These are phyloP conservation scores for Scalopus aquaticus DNA, from an alignment of 2,113 vertebrate species.

Conservation along the genomic window DNA sequence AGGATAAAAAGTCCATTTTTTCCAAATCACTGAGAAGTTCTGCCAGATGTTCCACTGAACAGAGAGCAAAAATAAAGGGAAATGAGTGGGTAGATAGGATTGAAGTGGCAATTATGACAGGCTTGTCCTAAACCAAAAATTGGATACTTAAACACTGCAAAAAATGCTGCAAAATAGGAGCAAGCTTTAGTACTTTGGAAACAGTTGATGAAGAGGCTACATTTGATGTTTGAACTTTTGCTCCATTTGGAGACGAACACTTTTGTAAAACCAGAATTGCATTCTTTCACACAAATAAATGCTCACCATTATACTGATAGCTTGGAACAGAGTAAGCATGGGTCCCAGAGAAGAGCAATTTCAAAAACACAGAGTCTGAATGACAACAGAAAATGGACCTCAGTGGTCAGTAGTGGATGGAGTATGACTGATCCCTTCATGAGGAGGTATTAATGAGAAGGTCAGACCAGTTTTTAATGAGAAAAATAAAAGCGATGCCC, in stretches of 20 bases:
- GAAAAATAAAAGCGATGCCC: neutral
- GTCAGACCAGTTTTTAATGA: neutral
- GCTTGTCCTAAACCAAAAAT: neutral
- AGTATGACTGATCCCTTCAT: neutral
- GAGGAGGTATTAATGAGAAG: neutral
- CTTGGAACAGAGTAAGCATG: neutral
- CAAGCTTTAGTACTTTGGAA: neutral
- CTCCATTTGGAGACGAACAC: neutral
- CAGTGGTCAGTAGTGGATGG: neutral
- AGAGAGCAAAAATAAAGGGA: neutral
- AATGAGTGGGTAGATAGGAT: neutral
- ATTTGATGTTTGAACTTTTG: neutral
- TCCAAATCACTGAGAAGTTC: neutral
- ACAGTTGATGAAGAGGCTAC: neutral
- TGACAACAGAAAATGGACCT: neutral
- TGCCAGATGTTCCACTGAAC: neutral
- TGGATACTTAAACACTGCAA: neutral
- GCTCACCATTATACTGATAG: neutral
- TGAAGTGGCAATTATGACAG: neutral
- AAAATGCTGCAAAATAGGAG: neutral
- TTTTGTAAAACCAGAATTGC: neutral
- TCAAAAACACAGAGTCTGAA: neutral
- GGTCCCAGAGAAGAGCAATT: neutral
- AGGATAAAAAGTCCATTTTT: neutral
- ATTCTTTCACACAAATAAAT: constrained; percentile 13